A percentile compares a stretch with the other conserved stretches of the same genome.
phyloP scores from a whole-genome alignment of 2,888 invertebrate genomes.

The Pristionchus entomophagus region DNA sequence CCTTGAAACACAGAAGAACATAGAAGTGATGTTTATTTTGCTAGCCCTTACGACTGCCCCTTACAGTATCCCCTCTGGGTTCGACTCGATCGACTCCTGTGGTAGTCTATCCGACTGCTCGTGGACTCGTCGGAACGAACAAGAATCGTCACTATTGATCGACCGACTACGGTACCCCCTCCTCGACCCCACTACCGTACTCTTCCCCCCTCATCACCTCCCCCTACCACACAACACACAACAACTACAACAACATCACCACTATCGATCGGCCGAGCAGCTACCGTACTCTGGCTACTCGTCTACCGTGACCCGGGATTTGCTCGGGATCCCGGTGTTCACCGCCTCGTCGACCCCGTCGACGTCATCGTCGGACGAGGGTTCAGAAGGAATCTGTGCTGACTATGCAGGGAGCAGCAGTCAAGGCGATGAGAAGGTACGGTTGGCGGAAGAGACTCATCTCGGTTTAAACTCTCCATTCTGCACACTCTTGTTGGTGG shows the following conservation, averaged over 20 bases:
- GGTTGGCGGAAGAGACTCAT: too few species aligned
- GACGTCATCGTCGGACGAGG: constrained; percentile 49
- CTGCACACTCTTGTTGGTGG: not conserved
- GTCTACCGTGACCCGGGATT: constrained; percentile 26
- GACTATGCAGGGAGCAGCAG: constrained; percentile 51
- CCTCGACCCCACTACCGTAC: not conserved
- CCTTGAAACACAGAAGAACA: too few species aligned
- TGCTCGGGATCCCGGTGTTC: constrained; percentile 33
- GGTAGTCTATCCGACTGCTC: constrained; percentile 56
- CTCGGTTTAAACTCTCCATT: not conserved
- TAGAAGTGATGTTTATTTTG: too few species aligned
- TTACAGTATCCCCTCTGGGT: constrained; percentile 38
- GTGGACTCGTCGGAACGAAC: constrained; percentile 56
- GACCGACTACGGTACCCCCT: not conserved
- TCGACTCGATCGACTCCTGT: constrained; percentile 45
- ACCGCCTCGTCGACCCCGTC: constrained; percentile 11
- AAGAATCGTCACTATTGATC: constrained; percentile 40
- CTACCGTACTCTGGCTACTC: constrained; percentile 18
- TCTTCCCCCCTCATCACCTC: not conserved
- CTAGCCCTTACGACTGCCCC: not conserved
- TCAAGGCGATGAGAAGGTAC: constrained; percentile 46
- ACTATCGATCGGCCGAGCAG: not conserved
- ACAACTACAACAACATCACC: not conserved
- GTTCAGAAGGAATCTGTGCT: constrained; percentile 55
- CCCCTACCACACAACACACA: not conserved